These are phyloP conservation scores for Danio choprae DNA, from an alignment of 2,797 vertebrate species.

Conservation along the genomic window DNA sequence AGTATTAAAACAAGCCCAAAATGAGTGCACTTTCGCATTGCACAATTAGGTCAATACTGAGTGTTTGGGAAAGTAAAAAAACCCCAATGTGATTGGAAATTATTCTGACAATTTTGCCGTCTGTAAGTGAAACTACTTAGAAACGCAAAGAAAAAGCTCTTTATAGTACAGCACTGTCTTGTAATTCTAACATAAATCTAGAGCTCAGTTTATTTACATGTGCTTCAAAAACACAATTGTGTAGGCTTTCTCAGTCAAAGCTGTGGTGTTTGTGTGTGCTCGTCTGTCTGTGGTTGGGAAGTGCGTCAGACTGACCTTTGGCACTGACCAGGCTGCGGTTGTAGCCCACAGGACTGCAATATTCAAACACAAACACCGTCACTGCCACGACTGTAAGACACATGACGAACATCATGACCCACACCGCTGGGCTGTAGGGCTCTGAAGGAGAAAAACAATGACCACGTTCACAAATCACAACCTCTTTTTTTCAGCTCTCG, in stretches of 20 bases:
- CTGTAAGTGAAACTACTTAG: no score
- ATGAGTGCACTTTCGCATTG: no score
- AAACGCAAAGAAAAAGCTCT: no score
- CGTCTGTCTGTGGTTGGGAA: conserved; percentile 41
- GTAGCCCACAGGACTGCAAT: conserved; percentile 98
- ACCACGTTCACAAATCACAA: background rate
- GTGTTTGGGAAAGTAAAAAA: no score
- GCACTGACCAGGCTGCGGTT: conserved; percentile 91
- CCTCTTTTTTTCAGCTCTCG: background rate
- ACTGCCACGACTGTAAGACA: conserved; percentile 96
- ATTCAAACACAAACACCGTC: conserved; percentile 96
- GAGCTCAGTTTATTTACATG: background rate
- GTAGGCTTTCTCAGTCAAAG: conserved; percentile 24
- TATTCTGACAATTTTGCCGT: no score
- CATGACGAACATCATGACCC: conserved; percentile 99
- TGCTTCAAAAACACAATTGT: background rate
- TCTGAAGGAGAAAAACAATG: conserved; percentile 74
- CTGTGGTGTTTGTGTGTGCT: conserved; percentile 29
- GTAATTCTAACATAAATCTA: background rate
- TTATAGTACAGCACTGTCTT: no score
- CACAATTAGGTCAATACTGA: no score
- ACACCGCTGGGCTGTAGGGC: conserved; percentile 95
- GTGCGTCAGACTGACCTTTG: conserved; percentile 83
- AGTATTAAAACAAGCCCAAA: no score
- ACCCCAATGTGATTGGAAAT: no score